Percentiles rank a stretch among this genome's conserved stretches.
Conservation (phyloP, 2,888 invertebrate species). For the Corythucha ciliata region DNA sequence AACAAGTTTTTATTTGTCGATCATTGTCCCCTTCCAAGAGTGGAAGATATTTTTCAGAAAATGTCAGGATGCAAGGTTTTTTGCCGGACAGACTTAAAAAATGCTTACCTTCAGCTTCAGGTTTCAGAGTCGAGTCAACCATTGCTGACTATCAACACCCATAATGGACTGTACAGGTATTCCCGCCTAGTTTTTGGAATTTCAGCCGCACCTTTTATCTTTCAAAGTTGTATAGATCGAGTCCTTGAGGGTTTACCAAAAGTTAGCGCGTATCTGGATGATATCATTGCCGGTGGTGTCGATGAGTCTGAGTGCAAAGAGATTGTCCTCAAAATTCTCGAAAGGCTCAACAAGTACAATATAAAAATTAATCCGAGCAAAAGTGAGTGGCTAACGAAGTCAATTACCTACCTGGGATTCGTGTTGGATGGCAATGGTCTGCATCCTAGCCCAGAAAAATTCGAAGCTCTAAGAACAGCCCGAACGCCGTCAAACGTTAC, state of each 20-base stretch:
- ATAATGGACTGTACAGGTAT: conserved; percentile 4
- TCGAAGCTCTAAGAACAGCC: not conserved
- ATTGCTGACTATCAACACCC: conserved; percentile 3
- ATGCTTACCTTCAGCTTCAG: not conserved
- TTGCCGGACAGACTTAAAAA: not conserved
- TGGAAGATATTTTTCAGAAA: conserved; percentile 18
- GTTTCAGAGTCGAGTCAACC: not conserved
- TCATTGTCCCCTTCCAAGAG: conserved; percentile 22
- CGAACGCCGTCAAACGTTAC: not conserved
- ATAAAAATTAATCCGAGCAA: not conserved
- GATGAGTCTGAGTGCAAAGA: not conserved
- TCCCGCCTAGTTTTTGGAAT: conserved; percentile 3
- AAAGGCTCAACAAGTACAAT: not conserved
- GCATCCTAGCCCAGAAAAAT: not conserved
- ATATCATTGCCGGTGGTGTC: conserved; percentile 1
- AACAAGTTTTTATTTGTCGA: conserved; percentile 17
- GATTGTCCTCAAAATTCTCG: not conserved
- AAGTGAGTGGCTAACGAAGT: not conserved
- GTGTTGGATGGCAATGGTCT: not conserved
- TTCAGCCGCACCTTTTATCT: not conserved
- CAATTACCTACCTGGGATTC: not conserved
- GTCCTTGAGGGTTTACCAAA: not conserved
- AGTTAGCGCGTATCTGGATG: conserved; percentile 2
- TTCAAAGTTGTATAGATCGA: conserved; percentile 2
- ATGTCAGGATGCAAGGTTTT: conserved; percentile 16